These are phyloP conservation scores for Rostratula benghalensis DNA, from an alignment of 2,113 vertebrate genomes.

Conservation along the genomic window DNA sequence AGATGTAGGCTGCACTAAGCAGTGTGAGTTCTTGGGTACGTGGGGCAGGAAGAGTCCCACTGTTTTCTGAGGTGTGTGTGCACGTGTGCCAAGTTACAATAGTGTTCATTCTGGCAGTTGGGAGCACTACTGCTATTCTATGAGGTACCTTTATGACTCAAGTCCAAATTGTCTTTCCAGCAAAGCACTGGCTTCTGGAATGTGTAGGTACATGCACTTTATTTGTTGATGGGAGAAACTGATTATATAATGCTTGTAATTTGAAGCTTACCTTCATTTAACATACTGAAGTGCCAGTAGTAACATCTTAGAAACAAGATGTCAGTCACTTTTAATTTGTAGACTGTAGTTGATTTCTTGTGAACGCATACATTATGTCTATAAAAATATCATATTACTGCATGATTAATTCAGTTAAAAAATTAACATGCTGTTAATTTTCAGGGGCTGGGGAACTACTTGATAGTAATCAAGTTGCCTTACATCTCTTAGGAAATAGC, in stretches of 20 bases:
- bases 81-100: not conserved
- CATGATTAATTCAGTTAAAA: conserved; percentile 67
- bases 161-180: not conserved
- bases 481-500: conserved; percentile 60
- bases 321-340: conserved; percentile 64
- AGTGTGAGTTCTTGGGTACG: not conserved
- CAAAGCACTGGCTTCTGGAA: conserved; percentile 2
- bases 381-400: conserved; percentile 32
- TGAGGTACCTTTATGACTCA: not conserved
- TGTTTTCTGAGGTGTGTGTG: not conserved
- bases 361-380: conserved; percentile 38
- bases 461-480: conserved; percentile 66
- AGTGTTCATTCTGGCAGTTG: not conserved
- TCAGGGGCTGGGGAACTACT: conserved; percentile 54
- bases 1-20: not conserved
- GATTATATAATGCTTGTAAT: conserved; percentile 17
- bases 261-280: conserved; percentile 43
- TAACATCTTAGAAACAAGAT: conserved; percentile 48
- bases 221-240: not conserved
- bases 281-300: conserved; percentile 17
- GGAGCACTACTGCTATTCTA: not conserved
- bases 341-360: conserved; percentile 48
- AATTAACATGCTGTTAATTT: conserved; percentile 61
- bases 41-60: not conserved
- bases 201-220: not conserved